Conservation (phyloP, 2,113 vertebrate genomes). For the Ctenomys sociabilis region DNA sequence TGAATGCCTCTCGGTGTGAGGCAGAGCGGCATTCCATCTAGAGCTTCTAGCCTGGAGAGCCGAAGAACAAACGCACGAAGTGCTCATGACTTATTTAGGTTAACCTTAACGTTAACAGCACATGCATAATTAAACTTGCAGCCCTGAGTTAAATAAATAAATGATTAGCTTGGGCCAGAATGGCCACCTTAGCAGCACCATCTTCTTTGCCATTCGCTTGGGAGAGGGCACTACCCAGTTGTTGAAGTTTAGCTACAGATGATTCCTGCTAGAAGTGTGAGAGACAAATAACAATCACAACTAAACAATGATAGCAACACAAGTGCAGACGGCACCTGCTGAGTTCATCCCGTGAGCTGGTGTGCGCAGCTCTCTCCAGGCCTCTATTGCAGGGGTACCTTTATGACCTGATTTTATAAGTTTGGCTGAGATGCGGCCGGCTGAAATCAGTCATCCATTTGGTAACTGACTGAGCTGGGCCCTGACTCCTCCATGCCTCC, state of each 20-base stretch:
- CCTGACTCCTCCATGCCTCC: not conserved
- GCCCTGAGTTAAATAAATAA: slow-evolving; percentile 65
- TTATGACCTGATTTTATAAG: not conserved
- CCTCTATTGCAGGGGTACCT: not conserved
- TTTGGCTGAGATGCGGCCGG: not conserved
- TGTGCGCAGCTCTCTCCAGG: not conserved
- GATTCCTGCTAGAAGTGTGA: not conserved
- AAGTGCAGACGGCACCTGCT: not conserved
- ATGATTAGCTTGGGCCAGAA: slow-evolving; percentile 39
- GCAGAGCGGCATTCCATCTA: not conserved
- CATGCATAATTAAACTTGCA: slow-evolving; percentile 56
- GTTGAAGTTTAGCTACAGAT: not conserved
- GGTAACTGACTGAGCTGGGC: not conserved
- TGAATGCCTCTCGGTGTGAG: not conserved
- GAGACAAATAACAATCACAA: not conserved
- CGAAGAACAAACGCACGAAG: not conserved
- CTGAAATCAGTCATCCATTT: not conserved
- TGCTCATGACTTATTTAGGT: slow-evolving; percentile 16
- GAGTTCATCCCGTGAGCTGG: not conserved
- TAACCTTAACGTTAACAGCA: slow-evolving; percentile 19
- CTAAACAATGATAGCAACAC: not conserved
- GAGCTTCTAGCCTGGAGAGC: not conserved
- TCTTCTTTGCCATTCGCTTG: not conserved
- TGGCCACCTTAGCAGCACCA: not conserved
- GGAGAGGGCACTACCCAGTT: not conserved